Evolutionary conservation across 2,797 vertebrate species (phyloP), one percentile per base, ranked within the genome.

Genomic region (Hephaestus fuliginosus): DNA sequence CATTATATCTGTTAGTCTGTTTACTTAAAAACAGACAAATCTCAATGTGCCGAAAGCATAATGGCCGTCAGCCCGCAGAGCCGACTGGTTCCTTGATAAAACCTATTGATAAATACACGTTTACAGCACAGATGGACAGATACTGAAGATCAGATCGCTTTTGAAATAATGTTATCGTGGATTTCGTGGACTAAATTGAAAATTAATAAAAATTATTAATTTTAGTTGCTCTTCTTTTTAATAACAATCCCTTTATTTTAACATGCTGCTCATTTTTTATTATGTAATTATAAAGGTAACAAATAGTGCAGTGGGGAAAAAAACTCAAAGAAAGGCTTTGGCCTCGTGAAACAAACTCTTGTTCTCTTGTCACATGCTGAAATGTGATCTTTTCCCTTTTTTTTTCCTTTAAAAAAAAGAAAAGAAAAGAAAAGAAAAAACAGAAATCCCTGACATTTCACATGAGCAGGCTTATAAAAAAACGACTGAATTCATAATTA

Each of bases 401-500:
- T 28, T 56, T n/a, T 3, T 4, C 3, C 5, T 8, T 17, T 36
- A 58, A 33, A 20, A 2, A n/a, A n/a, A 49, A 25, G 2, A 25
- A 25, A 25, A 25, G 2, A 25, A 25, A 25, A 25, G 3, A n/a
- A 56, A 17, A 56, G n/a, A 7, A 30, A 10, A 57, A 11, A 41
- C 57, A 25, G 2, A 46, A 57, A 20, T 56, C 6, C 5, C 28
- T 49, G 43, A 25, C 9, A 39, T 36, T 58, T 70, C 28, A 70
- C 14, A 51, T 36, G 30, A 0, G 7, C 18, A 43, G 1, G 20
- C 17, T 76, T 84, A 69, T 28, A 70, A 58, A 62, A 25, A 20
- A 46, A 68, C 65, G 48, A 18, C 3, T 68, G 22, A 44, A 28
- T 58, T 60, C 36, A 71, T 10, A 46, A n/a, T 79, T 22, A 55